A percentile compares a stretch with the other conserved stretches of the same genome.
Conservation (phyloP, 2,113 vertebrate genomes). For the Pelobates fuscus region DNA sequence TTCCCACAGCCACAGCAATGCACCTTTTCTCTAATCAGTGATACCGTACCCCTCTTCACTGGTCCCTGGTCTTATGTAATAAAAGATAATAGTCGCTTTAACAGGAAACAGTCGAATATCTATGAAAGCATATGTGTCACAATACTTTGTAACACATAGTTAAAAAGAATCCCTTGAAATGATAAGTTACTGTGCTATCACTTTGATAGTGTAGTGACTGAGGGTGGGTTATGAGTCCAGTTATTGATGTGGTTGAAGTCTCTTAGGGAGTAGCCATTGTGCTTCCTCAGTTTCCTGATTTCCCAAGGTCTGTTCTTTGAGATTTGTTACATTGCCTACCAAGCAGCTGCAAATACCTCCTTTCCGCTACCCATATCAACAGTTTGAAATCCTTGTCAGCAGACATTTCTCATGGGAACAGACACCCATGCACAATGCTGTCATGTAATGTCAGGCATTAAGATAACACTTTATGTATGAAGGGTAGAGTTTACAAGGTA, state of each 20-base stretch:
- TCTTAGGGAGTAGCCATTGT: slow-evolving; percentile 18
- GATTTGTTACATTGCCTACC: slow-evolving; percentile 19
- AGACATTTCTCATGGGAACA: neutral
- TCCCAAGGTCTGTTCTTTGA: slow-evolving; percentile 30
- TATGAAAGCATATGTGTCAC: no score
- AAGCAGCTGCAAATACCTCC: slow-evolving; percentile 3
- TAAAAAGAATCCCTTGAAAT: no score
- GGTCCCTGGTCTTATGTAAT: no score
- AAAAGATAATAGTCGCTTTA: no score
- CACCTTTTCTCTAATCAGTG: no score
- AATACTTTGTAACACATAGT: no score
- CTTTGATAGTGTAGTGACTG: neutral
- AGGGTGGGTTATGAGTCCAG: neutral
- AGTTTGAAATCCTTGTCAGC: slow-evolving; percentile 5
- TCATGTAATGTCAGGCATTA: neutral
- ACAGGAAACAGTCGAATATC: no score
- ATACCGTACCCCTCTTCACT: no score
- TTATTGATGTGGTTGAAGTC: slow-evolving; percentile 22
- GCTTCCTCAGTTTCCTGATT: slow-evolving; percentile 37
- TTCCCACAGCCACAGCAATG: no score
- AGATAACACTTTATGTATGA: neutral
- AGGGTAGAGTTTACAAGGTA: no score
- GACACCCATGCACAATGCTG: slow-evolving; percentile 13
- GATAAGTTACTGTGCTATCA: no score
- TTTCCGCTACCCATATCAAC: slow-evolving; percentile 1